Percentiles rank a stretch among this genome's conserved stretches.
Evolutionary conservation across 2,113 vertebrate species (phyloP).

Genomic region (Castor canadensis): DNA sequence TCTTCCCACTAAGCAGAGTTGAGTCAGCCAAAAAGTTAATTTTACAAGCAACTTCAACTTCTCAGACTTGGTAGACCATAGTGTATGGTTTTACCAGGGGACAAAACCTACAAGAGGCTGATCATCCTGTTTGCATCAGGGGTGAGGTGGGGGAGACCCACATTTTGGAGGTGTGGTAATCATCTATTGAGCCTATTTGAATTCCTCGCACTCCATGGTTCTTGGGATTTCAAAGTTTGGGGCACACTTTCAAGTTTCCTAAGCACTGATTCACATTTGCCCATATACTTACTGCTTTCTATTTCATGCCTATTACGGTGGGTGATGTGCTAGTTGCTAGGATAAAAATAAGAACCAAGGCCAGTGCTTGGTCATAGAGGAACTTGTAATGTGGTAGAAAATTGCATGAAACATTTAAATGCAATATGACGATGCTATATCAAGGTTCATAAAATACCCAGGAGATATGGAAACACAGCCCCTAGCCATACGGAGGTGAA

Average conservation of each 20-base stretch:
- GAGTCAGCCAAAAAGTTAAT: slow-evolving; percentile 84
- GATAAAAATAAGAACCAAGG: background rate
- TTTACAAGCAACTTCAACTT: slow-evolving; percentile 68
- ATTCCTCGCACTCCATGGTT: rapidly evolving
- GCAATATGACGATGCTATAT: background rate
- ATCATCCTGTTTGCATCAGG: background rate
- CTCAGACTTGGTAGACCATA: slow-evolving; percentile 48
- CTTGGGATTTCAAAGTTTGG: background rate
- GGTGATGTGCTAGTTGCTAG: background rate
- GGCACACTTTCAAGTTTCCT: no score
- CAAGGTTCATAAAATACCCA: no score
- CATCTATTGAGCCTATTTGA: rapidly evolving
- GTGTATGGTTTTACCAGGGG: slow-evolving; percentile 67
- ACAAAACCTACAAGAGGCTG: slow-evolving; percentile 44
- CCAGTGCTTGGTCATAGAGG: background rate
- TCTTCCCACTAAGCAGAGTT: slow-evolving; percentile 73
- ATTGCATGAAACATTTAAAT: background rate
- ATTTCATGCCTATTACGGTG: rapidly evolving
- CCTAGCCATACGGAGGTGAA: rapidly evolving
- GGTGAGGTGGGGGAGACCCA: rapidly evolving
- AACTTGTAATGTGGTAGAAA: background rate
- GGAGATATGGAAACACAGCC: background rate
- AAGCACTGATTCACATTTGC: background rate
- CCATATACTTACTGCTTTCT: background rate
- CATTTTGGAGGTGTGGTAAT: rapidly evolving